Percentiles rank a stretch among this genome's conserved stretches.
phyloP scores from a whole-genome alignment of 2,888 invertebrate genomes.

The Trachelus troglodyta region DNA sequence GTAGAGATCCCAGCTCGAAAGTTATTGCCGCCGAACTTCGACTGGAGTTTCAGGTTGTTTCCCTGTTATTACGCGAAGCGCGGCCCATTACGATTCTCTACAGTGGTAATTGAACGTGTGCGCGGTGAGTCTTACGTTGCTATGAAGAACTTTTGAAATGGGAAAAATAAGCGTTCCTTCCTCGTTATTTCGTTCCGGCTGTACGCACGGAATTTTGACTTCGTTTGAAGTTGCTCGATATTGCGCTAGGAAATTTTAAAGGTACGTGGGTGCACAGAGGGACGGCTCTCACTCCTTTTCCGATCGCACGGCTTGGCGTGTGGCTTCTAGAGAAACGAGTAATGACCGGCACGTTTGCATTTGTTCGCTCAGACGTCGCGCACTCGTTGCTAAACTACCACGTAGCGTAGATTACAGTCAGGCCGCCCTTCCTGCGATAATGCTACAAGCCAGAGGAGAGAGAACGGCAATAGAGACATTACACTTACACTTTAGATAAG shows the following conservation, averaged over 20 bases:
- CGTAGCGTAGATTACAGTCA: background rate
- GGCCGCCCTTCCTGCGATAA: background rate
- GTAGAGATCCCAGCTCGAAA: background rate
- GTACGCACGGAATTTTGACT: background rate
- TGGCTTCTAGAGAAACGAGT: background rate
- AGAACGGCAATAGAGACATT: slow-evolving; percentile 42
- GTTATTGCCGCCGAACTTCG: background rate
- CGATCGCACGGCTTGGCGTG: background rate
- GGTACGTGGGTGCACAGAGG: background rate
- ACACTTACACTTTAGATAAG: slow-evolving; percentile 47
- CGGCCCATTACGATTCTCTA: background rate
- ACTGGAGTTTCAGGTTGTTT: background rate
- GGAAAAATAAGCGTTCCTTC: background rate
- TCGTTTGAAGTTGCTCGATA: background rate
- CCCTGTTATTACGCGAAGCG: background rate
- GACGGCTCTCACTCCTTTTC: background rate
- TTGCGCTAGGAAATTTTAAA: background rate
- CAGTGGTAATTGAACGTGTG: background rate
- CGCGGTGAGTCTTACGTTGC: background rate
- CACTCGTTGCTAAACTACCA: background rate
- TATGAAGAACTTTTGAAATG: background rate
- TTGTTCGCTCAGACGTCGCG: background rate
- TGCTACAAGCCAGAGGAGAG: background rate
- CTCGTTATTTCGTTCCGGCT: background rate
- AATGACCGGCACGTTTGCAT: background rate